A percentile compares a stretch with the other conserved stretches of the same genome.
Conservation (phyloP, 2,888 invertebrate genomes). For the Lepidocyrtoides sp. region DNA sequence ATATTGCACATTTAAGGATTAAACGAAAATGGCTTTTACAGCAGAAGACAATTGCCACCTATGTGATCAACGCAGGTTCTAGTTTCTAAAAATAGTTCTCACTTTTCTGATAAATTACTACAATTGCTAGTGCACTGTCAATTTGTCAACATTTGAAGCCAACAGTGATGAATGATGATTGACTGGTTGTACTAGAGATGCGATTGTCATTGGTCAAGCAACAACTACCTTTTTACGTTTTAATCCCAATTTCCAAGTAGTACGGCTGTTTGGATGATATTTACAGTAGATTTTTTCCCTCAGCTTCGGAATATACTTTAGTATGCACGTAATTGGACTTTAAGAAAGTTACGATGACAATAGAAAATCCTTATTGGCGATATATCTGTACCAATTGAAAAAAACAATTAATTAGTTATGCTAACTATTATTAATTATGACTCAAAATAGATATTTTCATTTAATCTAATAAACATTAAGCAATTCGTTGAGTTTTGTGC, state of each 20-base stretch:
- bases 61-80: not conserved
- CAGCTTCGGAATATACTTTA: too few relatives aligned
- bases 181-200: conserved; percentile 10
- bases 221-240: too few relatives aligned
- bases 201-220: not conserved
- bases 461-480: too few relatives aligned
- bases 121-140: conserved; percentile 37
- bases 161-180: not conserved
- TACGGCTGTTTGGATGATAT: too few relatives aligned
- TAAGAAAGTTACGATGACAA: conserved; percentile 2
- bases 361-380: conserved; percentile 2
- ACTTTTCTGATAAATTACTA: conserved; percentile 31
- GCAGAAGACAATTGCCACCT: conserved; percentile 11
- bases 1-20: not conserved
- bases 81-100: conserved; percentile 45
- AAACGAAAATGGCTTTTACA: not conserved
- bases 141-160: conserved; percentile 21
- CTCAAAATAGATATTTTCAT: not conserved
- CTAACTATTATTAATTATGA: not conserved
- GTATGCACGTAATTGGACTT: too few relatives aligned
- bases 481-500: too few relatives aligned
- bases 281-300: not conserved
- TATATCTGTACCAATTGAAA: conserved; percentile 28
- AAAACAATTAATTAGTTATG: not conserved
- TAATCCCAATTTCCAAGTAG: too few relatives aligned